phyloP scores from a whole-genome alignment of 2,888 invertebrate genomes.

The Latrodectus hesperus region DNA sequence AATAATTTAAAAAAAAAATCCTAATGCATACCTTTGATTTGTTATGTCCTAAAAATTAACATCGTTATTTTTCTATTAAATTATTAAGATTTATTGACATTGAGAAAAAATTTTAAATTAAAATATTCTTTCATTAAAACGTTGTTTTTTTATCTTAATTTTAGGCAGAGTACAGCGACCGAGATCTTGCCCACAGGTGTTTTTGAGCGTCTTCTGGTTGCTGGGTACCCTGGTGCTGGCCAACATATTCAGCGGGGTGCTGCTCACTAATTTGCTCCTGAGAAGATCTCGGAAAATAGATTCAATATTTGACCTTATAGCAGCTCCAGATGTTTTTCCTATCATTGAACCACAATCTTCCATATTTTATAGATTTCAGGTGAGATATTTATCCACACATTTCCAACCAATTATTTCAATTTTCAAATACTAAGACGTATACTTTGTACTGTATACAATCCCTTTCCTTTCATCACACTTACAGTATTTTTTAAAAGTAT shows the following conservation, averaged over 20 bases:
- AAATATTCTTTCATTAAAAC: background rate
- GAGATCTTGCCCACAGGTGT: background rate
- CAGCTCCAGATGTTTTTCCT: conserved; percentile 15
- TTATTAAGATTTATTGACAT: no score
- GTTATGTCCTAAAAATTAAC: no score
- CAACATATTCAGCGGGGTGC: conserved; percentile 21
- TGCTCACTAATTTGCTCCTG: conserved; percentile 28
- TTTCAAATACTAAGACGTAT: no score
- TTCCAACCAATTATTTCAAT: background rate
- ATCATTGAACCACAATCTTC: conserved; percentile 41
- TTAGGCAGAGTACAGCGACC: conserved; percentile 11
- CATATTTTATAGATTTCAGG: conserved; percentile 19
- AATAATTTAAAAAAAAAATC: no score
- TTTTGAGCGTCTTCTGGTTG: conserved; percentile 33
- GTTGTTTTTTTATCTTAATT: background rate
- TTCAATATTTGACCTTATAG: conserved; percentile 24
- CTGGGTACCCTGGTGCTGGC: conserved; percentile 22
- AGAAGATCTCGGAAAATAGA: conserved; percentile 23
- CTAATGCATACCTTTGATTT: no score
- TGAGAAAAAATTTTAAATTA: no score
- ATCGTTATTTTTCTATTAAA: no score
- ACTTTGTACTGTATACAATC: no score
- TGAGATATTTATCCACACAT: background rate
- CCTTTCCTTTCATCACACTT: no score
- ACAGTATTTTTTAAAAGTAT: no score